These are phyloP conservation scores for Hanleya hanleyi DNA, from an alignment of 2,888 invertebrate genomes.

Conservation along the genomic window DNA sequence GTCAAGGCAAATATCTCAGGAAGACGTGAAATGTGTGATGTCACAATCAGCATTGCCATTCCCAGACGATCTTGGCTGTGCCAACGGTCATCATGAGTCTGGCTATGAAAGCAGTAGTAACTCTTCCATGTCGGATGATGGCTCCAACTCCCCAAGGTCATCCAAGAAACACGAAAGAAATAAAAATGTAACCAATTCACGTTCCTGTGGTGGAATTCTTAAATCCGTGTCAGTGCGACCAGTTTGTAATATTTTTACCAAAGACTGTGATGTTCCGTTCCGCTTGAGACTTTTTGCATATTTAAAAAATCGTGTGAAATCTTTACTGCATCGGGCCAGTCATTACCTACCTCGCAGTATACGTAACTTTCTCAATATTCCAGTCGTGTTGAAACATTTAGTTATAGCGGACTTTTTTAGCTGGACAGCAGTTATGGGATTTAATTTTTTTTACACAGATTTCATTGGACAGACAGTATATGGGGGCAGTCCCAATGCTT, in stretches of 20 bases:
- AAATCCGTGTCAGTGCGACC: neutral
- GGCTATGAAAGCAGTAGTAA: conserved; percentile 67
- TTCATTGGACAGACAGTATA: conserved; percentile 95
- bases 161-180: neutral
- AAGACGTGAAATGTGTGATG: too few relatives aligned
- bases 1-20: neutral
- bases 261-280: neutral
- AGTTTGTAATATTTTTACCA: neutral
- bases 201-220: neutral
- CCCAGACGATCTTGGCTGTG: neutral
- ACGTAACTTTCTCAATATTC: conserved; percentile 79
- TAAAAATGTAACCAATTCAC: neutral
- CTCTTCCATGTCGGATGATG: conserved; percentile 15
- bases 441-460: conserved; percentile 96
- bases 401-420: conserved; percentile 96
- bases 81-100: conserved; percentile 40
- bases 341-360: conserved; percentile 44
- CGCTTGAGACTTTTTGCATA: neutral
- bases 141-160: neutral
- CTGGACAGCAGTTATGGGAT: conserved; percentile 98
- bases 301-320: neutral
- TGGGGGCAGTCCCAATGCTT: conserved; percentile 83
- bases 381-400: conserved; percentile 86
- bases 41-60: neutral
- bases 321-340: too few relatives aligned